A percentile compares a stretch with the other conserved stretches of the same genome.
Conservation (phyloP, 2,113 vertebrate genomes). For the Neodontobutis hainanensis region DNA sequence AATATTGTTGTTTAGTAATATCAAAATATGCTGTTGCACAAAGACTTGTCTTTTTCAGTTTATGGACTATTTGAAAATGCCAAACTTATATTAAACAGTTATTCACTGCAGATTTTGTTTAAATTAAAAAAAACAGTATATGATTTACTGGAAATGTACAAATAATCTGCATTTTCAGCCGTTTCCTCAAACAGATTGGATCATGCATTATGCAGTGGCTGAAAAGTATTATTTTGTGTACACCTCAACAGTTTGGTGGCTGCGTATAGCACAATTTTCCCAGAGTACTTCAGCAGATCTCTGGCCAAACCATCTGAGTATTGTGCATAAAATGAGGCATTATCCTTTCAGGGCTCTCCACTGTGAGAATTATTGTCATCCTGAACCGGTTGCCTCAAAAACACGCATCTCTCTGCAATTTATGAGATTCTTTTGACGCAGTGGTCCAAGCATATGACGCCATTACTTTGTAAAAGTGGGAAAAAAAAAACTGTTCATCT, state of each 20-base stretch:
- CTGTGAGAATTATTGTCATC: background rate
- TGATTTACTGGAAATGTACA: slow-evolving; percentile 4
- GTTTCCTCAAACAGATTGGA: background rate
- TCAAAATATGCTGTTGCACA: too few species aligned
- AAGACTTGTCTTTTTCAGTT: too few species aligned
- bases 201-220: background rate
- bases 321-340: background rate
- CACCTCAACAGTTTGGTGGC: background rate
- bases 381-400: background rate
- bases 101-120: too few species aligned
- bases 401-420: background rate
- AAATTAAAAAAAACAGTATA: background rate
- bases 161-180: background rate
- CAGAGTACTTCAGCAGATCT: background rate
- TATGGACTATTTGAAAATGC: too few species aligned
- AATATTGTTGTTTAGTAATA: too few species aligned
- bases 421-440: background rate
- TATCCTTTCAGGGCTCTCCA: slow-evolving; percentile 1
- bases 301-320: background rate
- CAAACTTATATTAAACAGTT: too few species aligned
- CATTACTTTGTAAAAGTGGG: background rate
- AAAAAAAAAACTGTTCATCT: background rate
- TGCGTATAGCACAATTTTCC: background rate
- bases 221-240: background rate
- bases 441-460: background rate